phyloP scores from a whole-genome alignment of 2,113 vertebrate genomes.

The Pteronura brasiliensis region DNA sequence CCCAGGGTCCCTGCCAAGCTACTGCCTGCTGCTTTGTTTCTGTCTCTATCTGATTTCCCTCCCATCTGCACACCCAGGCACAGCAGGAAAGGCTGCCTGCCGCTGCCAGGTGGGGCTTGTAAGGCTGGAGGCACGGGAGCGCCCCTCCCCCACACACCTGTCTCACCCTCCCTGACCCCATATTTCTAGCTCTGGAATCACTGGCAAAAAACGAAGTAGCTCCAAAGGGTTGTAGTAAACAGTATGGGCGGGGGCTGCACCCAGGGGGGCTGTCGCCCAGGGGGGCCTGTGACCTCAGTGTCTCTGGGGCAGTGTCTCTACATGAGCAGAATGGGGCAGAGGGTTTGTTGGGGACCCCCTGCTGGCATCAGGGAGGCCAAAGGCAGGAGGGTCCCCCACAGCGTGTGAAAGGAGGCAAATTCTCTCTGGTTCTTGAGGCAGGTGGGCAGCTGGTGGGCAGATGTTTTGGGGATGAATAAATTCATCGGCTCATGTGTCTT shows the following conservation, averaged over 20 bases:
- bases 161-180: neutral
- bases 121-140: rapidly evolving
- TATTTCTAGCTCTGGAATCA: neutral
- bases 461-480: neutral
- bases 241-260: neutral
- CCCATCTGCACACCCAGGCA: neutral
- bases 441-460: neutral
- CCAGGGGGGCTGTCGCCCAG: neutral
- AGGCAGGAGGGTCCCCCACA: rapidly evolving
- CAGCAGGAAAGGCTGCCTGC: no score
- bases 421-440: neutral
- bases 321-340: rapidly evolving
- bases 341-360: no score
- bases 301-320: neutral
- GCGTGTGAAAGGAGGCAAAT: rapidly evolving
- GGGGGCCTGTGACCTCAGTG: neutral
- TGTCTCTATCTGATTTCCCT: neutral
- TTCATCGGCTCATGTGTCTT: no score
- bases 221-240: neutral
- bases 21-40: neutral
- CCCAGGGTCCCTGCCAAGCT: neutral
- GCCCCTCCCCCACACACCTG: neutral
- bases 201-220: neutral
- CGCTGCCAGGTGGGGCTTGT: neutral
- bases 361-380: neutral